Base-by-base conservation (phyloP, 2,888 invertebrate species). In the Pandemis heparana region DNA sequence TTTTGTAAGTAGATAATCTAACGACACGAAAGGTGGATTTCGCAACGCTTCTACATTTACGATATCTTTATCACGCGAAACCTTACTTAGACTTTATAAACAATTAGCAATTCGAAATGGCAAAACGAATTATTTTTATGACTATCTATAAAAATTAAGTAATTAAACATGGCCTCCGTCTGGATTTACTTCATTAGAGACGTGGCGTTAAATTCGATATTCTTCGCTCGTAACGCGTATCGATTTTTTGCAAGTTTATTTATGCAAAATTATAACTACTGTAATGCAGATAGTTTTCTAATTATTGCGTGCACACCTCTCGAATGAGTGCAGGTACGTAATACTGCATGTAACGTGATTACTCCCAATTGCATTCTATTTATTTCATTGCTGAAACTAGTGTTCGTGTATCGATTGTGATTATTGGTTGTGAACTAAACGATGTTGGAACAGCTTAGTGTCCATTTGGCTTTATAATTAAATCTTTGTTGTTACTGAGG, bases 221-320 rank as follows among this genome's bases (percentile, higher is more conserved):
- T 62, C 67, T 67, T 51, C 60, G 39, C 16, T 12, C 39, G 18
- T 48, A 64, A 48, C 64, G 12, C 59, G 65, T 51, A 65, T 65
- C 16, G 39, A 65, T 71, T 71, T 65, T 71, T 71, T 71, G 23
- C 65, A 65, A 2, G 38, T 46, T 65, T 18, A 67, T 61, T 53
- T 72, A 72, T 67, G 66, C 71, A 62, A 67, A 53, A 73, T 73
- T 38, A 62, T 73, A 68, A 73, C 39, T 63, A 62, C 56, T 68
- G 68, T 74, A 70, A 64, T 70, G 70, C 65, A 70, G 51, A 67
- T 62, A 53, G 69, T 70, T 74, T 74, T 74, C 74, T 74, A 74
- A 53, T 74, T 70, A 56, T 67, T 74, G 70, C 61, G 74, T 70
- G 64, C 65, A 74, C 59, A 18, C 32, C 38, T 38, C 9, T 23